Percentiles rank a stretch among this genome's conserved stretches.
phyloP scores from a whole-genome alignment of 2,888 invertebrate genomes.

The Phanerotoma sp. region DNA sequence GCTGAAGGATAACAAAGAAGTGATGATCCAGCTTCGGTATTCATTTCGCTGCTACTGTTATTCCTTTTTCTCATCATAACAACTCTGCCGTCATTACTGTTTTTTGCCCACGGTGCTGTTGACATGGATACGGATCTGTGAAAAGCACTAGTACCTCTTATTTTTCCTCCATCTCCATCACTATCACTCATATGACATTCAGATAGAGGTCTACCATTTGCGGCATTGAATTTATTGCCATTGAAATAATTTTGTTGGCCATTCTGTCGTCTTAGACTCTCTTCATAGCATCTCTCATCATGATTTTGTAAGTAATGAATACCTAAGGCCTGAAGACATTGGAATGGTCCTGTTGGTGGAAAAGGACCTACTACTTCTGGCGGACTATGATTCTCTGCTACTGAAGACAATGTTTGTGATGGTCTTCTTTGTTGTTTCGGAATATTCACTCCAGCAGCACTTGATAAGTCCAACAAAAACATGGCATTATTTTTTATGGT shows the following conservation, averaged over 20 bases:
- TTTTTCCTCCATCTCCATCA: slow-evolving; percentile 59
- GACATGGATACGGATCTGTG: slow-evolving; percentile 90
- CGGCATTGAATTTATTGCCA: slow-evolving; percentile 42
- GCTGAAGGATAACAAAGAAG: slow-evolving; percentile 88
- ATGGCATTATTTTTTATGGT: slow-evolving; percentile 92
- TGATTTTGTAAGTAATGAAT: slow-evolving; percentile 45
- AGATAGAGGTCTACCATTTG: slow-evolving; percentile 59
- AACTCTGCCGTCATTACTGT: slow-evolving; percentile 62
- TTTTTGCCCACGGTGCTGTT: slow-evolving; percentile 64
- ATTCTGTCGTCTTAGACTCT: slow-evolving; percentile 58
- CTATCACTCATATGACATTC: slow-evolving; percentile 62
- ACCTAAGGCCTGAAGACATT: slow-evolving; percentile 63
- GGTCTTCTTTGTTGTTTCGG: slow-evolving; percentile 54
- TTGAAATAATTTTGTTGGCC: slow-evolving; percentile 53
- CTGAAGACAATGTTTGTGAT: slow-evolving; percentile 59
- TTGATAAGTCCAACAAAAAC: slow-evolving; percentile 87
- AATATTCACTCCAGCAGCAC: slow-evolving; percentile 64
- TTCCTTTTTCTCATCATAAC: slow-evolving; percentile 68
- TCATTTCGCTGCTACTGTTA: slow-evolving; percentile 70
- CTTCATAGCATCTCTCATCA: slow-evolving; percentile 57
- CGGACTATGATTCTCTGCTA: slow-evolving; percentile 63
- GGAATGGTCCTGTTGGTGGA: slow-evolving; percentile 63
- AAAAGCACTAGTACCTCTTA: slow-evolving; percentile 65
- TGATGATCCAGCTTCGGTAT: slow-evolving; percentile 71
- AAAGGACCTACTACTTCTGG: slow-evolving; percentile 62